These are phyloP conservation scores for Mystacides longicornis DNA, from an alignment of 2,888 invertebrate genomes.

Conservation along the genomic window DNA sequence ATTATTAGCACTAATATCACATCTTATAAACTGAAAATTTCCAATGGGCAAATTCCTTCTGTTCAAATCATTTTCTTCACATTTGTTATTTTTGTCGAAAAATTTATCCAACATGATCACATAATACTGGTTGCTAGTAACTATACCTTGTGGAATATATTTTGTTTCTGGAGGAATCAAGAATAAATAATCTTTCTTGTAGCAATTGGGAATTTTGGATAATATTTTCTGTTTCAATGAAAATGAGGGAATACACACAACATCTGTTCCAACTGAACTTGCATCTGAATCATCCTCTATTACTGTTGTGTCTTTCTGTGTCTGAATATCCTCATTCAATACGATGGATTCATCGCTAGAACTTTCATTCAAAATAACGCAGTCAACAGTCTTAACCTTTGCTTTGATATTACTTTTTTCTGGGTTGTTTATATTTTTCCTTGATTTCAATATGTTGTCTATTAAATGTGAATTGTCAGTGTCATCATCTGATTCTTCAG, in stretches of 20 bases:
- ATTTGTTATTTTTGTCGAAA: slow-evolving; percentile 8
- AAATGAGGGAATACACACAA: slow-evolving; percentile 9
- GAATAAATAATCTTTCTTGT: slow-evolving; percentile 12
- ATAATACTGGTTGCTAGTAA: slow-evolving; percentile 13
- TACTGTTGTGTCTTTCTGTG: neutral
- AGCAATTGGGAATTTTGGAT: slow-evolving; percentile 20
- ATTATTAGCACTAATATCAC: slow-evolving; percentile 17
- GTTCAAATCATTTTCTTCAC: neutral
- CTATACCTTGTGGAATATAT: slow-evolving; percentile 18
- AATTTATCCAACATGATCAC: slow-evolving; percentile 12
- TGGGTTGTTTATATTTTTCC: too few relatives aligned
- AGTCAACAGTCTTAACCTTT: too few relatives aligned
- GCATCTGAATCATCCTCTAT: neutral
- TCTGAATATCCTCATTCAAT: slow-evolving; percentile 4
- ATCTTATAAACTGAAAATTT: neutral
- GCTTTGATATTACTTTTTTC: too few relatives aligned
- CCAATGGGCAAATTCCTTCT: neutral
- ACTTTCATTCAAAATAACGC: slow-evolving; percentile 12
- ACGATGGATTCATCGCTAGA: slow-evolving; percentile 20
- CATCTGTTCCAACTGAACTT: slow-evolving; percentile 7
- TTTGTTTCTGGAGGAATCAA: slow-evolving; percentile 13
- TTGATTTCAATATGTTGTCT: too few relatives aligned
- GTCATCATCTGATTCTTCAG: neutral
- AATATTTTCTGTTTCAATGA: slow-evolving; percentile 19
- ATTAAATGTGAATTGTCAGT: neutral